A percentile compares a stretch with the other conserved stretches of the same genome.
phyloP scores from a whole-genome alignment of 2,888 invertebrate species.

The Orthosia gothica region DNA sequence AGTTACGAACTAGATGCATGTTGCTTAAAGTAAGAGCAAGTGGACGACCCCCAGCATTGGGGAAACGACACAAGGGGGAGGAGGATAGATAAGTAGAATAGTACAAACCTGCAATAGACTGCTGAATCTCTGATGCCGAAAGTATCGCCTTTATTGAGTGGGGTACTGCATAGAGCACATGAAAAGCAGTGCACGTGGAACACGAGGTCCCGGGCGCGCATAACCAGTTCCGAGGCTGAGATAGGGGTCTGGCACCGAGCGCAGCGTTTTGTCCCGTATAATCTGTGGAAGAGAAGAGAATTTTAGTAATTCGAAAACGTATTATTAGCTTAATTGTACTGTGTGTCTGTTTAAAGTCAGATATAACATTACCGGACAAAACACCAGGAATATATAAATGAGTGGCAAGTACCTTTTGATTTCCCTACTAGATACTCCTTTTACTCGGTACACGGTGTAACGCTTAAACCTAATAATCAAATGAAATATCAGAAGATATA shows the following conservation, averaged over 20 bases:
- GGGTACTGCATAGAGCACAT: constrained; percentile 96
- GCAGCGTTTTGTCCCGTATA: constrained; percentile 97
- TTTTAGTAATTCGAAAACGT: not conserved
- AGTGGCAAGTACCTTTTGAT: too few relatives aligned
- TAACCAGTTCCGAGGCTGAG: constrained; percentile 97
- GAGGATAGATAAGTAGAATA: not conserved
- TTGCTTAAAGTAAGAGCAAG: too few relatives aligned
- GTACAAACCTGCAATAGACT: constrained; percentile 95
- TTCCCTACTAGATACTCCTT: too few relatives aligned
- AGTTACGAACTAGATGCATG: too few relatives aligned
- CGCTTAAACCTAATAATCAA: too few relatives aligned
- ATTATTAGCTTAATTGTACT: not conserved
- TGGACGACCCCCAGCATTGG: too few relatives aligned
- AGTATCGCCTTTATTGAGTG: constrained; percentile 98
- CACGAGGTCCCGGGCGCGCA: constrained; percentile 97
- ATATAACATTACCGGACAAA: too few relatives aligned
- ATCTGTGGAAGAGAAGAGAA: constrained; percentile 89
- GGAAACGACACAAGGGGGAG: too few relatives aligned
- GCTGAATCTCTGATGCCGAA: constrained; percentile 98
- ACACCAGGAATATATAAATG: too few relatives aligned
- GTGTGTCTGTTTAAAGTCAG: too few relatives aligned
- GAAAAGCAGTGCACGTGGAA: constrained; percentile 99
- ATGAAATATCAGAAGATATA: too few relatives aligned
- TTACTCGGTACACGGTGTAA: too few relatives aligned
- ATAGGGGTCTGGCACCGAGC: constrained; percentile 97